Evolutionary conservation across 2,797 vertebrate species (phyloP), one percentile per base, ranked within the genome.

Genomic region (Myotis findleyi): DNA sequence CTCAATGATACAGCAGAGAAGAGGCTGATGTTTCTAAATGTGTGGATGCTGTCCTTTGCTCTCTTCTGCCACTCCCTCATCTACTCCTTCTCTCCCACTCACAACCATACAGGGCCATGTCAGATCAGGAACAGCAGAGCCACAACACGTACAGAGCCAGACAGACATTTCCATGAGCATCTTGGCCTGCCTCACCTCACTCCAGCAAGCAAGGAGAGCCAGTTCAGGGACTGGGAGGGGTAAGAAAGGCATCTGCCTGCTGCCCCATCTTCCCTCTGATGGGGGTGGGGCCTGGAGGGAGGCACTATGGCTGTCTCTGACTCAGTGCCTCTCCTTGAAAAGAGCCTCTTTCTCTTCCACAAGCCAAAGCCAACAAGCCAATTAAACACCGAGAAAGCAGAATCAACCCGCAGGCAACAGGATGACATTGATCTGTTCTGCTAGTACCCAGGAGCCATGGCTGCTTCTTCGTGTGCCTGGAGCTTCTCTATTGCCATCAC

Each of bases 341-440:
- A 96, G 44, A 75, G 59, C 53, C 44, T 83, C 23, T 90, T 94
- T 82, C 83, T 96, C 75, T 79, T 95, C 71, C 73, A 72, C 55
- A 85, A 95, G 84, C 88, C 82, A 62, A 85, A 83, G 94, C 83
- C 95, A 96, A 91, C 68, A 81, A 95, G 51, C 57, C 95, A 87
- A 91, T 95, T 93, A 96, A 90, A 95, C n/a, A 79, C 64, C 4
- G 18, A 85, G 92, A 80, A 77, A 82, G 62, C 25, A 94, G 92
- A 87, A 91, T 59, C 0, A 0, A 92, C 76, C 73, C 25, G 44
- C 77, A 82, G 80, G 81, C 71, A 68, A 38, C 47, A 13, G 41
- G 47, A 89, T 84, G 73, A 57, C 72, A 83, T 30, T 44, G 89
- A 93, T 95, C 66, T 64, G 17, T 36, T 17, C 57, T 23, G 53